These are phyloP conservation scores for Yoshiicerus persimilis DNA, from an alignment of 1,140 invertebrate species.

Conservation along the genomic window DNA sequence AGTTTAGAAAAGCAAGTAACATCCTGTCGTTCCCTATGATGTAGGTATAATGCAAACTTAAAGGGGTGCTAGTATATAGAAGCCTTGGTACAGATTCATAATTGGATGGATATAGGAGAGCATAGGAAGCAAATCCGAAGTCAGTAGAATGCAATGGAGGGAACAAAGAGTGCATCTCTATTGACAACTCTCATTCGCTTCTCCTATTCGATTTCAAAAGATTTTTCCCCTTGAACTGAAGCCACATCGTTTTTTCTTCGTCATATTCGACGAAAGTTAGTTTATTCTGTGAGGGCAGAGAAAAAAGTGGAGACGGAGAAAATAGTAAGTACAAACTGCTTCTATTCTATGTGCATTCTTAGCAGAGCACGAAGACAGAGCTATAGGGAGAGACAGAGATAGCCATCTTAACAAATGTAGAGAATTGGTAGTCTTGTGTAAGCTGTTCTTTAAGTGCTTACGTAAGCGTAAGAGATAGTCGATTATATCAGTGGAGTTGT, in stretches of 20 bases:
- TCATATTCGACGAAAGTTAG: neutral
- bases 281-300: neutral
- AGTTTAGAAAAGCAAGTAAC: too few species aligned
- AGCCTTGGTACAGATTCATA: too few species aligned
- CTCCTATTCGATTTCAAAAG: neutral
- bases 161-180: neutral
- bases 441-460: neutral
- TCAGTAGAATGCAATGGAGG: neutral
- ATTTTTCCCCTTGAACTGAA: neutral
- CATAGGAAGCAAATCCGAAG: neutral
- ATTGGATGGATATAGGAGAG: too few species aligned
- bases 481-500: neutral
- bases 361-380: too few species aligned
- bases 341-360: neutral
- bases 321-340: neutral
- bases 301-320: neutral
- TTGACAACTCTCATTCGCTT: neutral
- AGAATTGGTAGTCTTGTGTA: too few species aligned
- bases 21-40: too few species aligned
- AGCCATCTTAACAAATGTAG: neutral
- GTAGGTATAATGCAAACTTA: too few species aligned
- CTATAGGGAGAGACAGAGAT: neutral
- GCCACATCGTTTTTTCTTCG: neutral
- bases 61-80: too few species aligned
- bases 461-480: neutral